Evolutionary conservation across 2,113 vertebrate genomes (phyloP).

Genomic region (Nerophis lumbriciformis): DNA sequence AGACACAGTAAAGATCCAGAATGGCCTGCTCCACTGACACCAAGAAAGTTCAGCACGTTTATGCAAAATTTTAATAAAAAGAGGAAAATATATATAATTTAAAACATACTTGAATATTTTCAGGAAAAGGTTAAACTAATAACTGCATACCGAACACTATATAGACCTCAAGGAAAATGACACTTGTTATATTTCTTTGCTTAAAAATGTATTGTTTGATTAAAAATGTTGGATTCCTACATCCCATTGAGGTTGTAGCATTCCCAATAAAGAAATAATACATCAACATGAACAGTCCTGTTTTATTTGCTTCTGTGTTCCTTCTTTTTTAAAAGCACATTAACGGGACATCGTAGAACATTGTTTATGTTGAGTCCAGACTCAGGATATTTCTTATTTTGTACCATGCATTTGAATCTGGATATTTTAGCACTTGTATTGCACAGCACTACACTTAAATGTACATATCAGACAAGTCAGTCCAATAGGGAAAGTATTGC

Average conservation of each 20-base stretch:
- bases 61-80: conserved; percentile 30
- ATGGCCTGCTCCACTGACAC: conserved; percentile 28
- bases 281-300: conserved; percentile 25
- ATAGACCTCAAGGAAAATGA: conserved; percentile 36
- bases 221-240: conserved; percentile 47
- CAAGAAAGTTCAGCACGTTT: conserved; percentile 33
- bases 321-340: neutral
- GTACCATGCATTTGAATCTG: neutral
- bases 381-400: neutral
- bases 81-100: conserved; percentile 39
- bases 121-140: conserved; percentile 51
- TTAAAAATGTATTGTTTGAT: conserved; percentile 62
- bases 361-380: neutral
- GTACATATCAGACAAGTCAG: too few relatives aligned
- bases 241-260: conserved; percentile 59
- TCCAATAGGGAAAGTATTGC: too few relatives aligned
- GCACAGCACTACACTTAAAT: too few relatives aligned
- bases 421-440: too few relatives aligned
- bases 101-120: conserved; percentile 56
- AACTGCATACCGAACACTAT: conserved; percentile 47
- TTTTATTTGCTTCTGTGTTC: conserved; percentile 6
- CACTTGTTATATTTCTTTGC: conserved; percentile 47
- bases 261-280: conserved; percentile 71
- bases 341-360: neutral
- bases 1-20: conserved; percentile 18